phyloP scores from a whole-genome alignment of 2,113 vertebrate species.

The Crotalus helleri region DNA sequence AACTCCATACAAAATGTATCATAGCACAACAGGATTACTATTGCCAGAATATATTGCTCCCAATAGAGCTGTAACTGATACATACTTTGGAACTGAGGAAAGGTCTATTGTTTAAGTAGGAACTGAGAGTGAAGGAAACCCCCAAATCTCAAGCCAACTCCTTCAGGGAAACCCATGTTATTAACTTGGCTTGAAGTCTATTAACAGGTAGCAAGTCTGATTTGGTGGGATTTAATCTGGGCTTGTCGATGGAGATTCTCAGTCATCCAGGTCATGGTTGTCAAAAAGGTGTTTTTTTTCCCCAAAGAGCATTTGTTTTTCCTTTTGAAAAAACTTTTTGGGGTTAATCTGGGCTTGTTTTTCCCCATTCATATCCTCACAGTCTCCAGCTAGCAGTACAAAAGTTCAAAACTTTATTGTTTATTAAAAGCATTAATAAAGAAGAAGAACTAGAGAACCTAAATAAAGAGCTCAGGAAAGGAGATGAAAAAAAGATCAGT shows the following conservation, averaged over 20 bases:
- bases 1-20: neutral
- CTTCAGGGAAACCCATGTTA: neutral
- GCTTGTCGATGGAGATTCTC: neutral
- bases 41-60: neutral
- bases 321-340: too few relatives aligned
- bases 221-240: neutral
- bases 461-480: neutral
- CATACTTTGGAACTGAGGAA: neutral
- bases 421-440: neutral
- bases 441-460: neutral
- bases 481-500: neutral
- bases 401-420: neutral
- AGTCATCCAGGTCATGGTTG: too few relatives aligned
- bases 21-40: neutral
- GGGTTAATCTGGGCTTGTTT: neutral
- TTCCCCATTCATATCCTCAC: neutral
- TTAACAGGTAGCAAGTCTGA: neutral
- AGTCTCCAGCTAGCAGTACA: neutral
- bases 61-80: neutral
- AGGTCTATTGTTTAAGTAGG: neutral
- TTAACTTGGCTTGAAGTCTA: neutral
- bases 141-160: neutral
- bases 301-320: too few relatives aligned
- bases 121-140: neutral
- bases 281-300: too few relatives aligned